Percentiles rank a stretch among this genome's conserved stretches.
Conservation (phyloP, 2,888 invertebrate genomes). For the Phlogophora meticulosa region DNA sequence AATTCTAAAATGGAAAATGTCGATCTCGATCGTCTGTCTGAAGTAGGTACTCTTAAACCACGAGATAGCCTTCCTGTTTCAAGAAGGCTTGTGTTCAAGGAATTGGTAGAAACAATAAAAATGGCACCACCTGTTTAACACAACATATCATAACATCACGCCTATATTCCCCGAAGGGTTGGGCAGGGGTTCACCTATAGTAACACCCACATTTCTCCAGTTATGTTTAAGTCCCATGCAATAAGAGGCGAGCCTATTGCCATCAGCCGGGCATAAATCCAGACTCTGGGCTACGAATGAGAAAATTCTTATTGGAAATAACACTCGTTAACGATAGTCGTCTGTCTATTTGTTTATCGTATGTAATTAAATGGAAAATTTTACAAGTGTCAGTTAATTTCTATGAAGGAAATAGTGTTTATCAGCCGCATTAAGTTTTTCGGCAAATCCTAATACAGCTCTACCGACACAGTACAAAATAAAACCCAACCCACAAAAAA, state of each 20-base stretch:
- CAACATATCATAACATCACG: no score
- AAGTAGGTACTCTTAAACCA: constrained; percentile 58
- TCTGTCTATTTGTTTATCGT: background rate
- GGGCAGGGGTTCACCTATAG: no score
- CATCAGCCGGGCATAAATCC: no score
- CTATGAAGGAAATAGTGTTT: constrained; percentile 6
- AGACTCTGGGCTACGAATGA: no score
- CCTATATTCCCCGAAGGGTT: no score
- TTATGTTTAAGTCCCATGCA: no score
- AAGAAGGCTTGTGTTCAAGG: constrained; percentile 27
- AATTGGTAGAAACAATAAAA: constrained; percentile 16
- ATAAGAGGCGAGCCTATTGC: no score
- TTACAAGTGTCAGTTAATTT: background rate
- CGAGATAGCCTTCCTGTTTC: constrained; percentile 42
- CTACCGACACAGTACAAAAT: constrained; percentile 7
- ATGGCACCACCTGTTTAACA: background rate
- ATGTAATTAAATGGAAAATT: background rate
- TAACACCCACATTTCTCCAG: no score
- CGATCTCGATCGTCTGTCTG: constrained; percentile 61
- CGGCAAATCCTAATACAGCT: background rate
- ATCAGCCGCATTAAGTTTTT: constrained; percentile 4
- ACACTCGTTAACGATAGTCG: no score
- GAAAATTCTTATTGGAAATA: no score
- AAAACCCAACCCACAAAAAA: constrained; percentile 17
- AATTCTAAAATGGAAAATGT: constrained; percentile 67